These are phyloP conservation scores for Gerris buenoi DNA, from an alignment of 1,140 invertebrate species.

Conservation along the genomic window DNA sequence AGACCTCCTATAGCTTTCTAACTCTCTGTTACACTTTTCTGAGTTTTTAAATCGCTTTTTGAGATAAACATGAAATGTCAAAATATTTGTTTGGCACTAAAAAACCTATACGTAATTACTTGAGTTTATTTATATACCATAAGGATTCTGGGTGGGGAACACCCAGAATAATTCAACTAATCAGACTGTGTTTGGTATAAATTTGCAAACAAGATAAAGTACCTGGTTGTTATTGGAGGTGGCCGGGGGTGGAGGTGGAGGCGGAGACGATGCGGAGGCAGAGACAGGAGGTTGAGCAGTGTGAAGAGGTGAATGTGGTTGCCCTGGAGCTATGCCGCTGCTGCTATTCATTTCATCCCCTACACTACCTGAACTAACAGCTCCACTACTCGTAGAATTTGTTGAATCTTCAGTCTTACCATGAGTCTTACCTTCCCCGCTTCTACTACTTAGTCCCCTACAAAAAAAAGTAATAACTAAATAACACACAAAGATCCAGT, in stretches of 20 bases:
- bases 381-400: background rate
- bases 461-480: background rate
- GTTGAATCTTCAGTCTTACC: background rate
- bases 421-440: background rate
- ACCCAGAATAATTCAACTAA: no score
- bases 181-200: no score
- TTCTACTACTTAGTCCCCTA: background rate
- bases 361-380: background rate
- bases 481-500: background rate
- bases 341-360: constrained; percentile 6
- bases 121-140: no score
- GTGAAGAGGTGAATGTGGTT: constrained; percentile 19
- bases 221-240: background rate
- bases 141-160: no score
- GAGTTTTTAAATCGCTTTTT: no score
- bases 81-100: no score
- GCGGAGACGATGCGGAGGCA: constrained; percentile 20
- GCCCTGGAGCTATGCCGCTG: constrained; percentile 18
- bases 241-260: constrained; percentile 7
- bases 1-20: no score
- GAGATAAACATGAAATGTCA: no score
- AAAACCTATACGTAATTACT: no score
- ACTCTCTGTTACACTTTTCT: no score
- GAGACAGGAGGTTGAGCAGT: no score
- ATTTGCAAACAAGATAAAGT: no score